Evolutionary conservation across 2,113 vertebrate species (phyloP), one percentile per base, ranked within the genome.

Genomic region (Tupaia tana): DNA sequence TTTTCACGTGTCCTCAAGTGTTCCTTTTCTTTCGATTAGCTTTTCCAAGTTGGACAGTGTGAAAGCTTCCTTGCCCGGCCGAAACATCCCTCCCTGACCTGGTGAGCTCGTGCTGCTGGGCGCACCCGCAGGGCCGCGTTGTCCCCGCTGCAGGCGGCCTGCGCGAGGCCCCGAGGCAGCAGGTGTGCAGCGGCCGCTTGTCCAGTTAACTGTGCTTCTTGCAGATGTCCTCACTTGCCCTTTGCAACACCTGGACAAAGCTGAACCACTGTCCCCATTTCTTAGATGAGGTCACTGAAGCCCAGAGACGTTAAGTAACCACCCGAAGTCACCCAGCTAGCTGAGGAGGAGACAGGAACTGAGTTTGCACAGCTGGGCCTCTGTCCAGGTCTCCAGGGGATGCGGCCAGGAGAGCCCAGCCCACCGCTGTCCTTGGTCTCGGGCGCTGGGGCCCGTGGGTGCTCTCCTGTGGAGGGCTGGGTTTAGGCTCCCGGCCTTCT

Each of bases 71-170:
- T 43, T 43, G 43, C 43, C 6, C 15, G 6, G 54, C 31, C 0
- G n/a, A 6, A 34, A 12, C 31, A 34, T 66, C 29, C 54, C 56
- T 20, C 56, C 61, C 77, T 13, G 18, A 24, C 58, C 58, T 7
- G 70, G 59, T 54, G 24, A 70, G 58, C 3, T 1, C 27, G 1
- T 15, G 27, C 0, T 0, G 0, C 13, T 16, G 56, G 58, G 15
- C 4, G 11, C 20, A 10, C 24, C 29, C 54, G 12, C 4, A 0
- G 0, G 18, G 31, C 84, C 70, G 24, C 19, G 0, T 16, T 10
- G 0, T 71, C 58, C 58, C 18, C 43, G n/a, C 31, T 56, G 1
- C 2, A 34, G 73, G 54, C 34, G 20, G 61, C 34, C 13, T 24
- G 81, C 73, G 15, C 59, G 13, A 16, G 34, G 24, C 31, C 75